These are phyloP conservation scores for Diachasma alloeum DNA, from an alignment of 1,140 invertebrate species.

Conservation along the genomic window DNA sequence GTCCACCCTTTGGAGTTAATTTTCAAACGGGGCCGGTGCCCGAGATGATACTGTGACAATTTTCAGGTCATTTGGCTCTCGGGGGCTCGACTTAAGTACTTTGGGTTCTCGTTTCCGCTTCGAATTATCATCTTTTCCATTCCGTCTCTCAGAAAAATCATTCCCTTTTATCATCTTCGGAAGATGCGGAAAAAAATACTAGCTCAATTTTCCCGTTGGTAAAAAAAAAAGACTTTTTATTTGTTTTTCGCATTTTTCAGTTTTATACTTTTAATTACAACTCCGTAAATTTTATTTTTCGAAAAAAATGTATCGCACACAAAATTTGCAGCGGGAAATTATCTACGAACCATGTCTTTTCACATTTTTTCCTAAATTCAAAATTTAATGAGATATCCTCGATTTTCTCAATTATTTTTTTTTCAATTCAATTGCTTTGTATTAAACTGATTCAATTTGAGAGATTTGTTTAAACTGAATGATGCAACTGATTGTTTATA, in stretches of 20 bases:
- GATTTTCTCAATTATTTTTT: neutral
- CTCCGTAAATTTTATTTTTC: too few species aligned
- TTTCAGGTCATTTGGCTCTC: slow-evolving; percentile 21
- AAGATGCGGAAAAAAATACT: neutral
- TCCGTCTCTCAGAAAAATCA: neutral
- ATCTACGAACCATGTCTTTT: too few species aligned
- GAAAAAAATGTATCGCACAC: too few species aligned
- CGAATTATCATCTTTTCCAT: slow-evolving; percentile 21
- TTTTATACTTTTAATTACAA: too few species aligned
- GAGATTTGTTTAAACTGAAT: too few species aligned
- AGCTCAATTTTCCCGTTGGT: too few species aligned
- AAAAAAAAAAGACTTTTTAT: too few species aligned
- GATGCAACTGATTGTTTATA: too few species aligned
- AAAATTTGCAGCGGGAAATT: too few species aligned
- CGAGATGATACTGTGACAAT: slow-evolving; percentile 7
- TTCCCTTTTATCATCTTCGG: neutral
- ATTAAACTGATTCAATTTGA: neutral
- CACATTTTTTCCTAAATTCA: too few species aligned
- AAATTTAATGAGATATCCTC: too few species aligned
- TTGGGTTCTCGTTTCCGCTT: slow-evolving; percentile 24
- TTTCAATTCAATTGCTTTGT: neutral
- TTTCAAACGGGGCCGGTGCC: neutral
- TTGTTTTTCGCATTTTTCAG: too few species aligned
- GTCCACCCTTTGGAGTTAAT: neutral
- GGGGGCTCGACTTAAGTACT: neutral